Evolutionary conservation across 2,888 invertebrate genomes (phyloP).

Genomic region (Polyploca ridens): DNA sequence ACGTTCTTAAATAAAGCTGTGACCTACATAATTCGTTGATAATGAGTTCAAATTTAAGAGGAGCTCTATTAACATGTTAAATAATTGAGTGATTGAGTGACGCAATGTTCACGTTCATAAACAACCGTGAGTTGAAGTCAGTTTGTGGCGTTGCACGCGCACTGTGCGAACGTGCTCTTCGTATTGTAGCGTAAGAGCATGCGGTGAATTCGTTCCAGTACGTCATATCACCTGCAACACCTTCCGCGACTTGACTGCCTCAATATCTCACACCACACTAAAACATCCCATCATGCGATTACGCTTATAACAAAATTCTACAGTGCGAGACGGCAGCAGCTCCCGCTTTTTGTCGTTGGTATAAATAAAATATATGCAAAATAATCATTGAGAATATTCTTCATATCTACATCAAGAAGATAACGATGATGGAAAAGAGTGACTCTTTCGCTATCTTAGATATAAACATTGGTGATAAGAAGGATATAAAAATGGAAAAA

Average conservation of each 20-base stretch:
- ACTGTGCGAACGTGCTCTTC: conserved; percentile 57
- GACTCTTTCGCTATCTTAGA: conserved; percentile 71
- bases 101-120: conserved; percentile 40
- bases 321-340: neutral
- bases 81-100: conserved; percentile 46
- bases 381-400: neutral
- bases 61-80: conserved; percentile 22
- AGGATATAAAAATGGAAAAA: conserved; percentile 44
- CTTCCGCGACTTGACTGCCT: conserved; percentile 3
- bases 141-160: conserved; percentile 48
- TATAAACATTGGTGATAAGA: conserved; percentile 64
- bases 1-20: neutral
- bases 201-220: conserved; percentile 28
- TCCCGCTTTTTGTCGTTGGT: neutral
- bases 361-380: neutral
- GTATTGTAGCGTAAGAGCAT: conserved; percentile 38
- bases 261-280: neutral
- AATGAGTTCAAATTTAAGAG: conserved; percentile 34
- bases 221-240: conserved; percentile 28
- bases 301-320: neutral
- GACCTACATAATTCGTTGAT: neutral
- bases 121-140: conserved; percentile 29
- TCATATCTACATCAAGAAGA: conserved; percentile 11
- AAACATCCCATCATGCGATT: neutral
- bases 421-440: conserved; percentile 60